phyloP scores from a whole-genome alignment of 2,113 vertebrate species.

The Sphaerodactylus townsendi region DNA sequence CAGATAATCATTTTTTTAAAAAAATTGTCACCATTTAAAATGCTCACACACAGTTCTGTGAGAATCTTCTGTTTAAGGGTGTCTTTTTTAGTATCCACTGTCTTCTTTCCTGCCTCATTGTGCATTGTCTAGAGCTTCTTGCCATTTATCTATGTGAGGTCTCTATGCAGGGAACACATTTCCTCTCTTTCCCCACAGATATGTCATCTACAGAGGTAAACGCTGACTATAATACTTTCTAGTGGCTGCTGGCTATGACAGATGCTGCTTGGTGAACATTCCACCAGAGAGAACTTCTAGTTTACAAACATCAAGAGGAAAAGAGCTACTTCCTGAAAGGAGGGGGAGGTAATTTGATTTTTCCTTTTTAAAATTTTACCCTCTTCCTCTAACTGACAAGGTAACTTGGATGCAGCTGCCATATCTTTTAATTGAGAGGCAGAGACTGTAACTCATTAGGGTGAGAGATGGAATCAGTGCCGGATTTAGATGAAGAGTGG shows the following conservation, averaged over 20 bases:
- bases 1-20: no score
- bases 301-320: background rate
- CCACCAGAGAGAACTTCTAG: background rate
- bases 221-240: background rate
- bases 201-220: background rate
- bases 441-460: background rate
- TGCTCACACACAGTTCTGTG: no score
- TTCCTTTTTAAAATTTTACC: background rate
- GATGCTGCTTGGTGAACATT: background rate
- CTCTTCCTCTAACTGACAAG: background rate
- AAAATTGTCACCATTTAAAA: no score
- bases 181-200: background rate
- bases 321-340: background rate
- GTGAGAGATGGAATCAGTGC: background rate
- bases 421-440: background rate
- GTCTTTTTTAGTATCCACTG: no score
- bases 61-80: no score
- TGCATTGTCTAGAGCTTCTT: background rate
- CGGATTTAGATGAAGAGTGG: no score
- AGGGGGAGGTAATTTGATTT: background rate
- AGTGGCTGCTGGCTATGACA: background rate
- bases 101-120: no score
- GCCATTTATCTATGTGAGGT: background rate
- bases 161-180: background rate
- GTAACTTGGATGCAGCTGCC: background rate